These are phyloP conservation scores for Myotis myotis DNA, from an alignment of 2,797 vertebrate genomes.

Conservation along the genomic window DNA sequence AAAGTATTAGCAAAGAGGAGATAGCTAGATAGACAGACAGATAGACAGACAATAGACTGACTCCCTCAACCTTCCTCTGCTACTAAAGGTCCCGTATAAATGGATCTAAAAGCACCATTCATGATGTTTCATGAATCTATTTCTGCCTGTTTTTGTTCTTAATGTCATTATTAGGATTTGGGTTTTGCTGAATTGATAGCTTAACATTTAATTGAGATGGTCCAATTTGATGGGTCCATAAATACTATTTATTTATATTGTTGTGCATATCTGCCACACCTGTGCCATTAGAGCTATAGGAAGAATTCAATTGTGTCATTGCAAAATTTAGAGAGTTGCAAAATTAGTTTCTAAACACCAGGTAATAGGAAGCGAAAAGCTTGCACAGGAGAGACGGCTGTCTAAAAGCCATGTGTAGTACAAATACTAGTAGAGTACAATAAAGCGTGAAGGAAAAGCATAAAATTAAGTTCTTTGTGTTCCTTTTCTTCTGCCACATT, in stretches of 20 bases:
- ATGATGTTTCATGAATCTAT: neutral
- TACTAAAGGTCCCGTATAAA: neutral
- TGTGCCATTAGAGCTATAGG: neutral
- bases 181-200: neutral
- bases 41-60: neutral
- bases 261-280: neutral
- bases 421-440: neutral
- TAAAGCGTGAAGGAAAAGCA: neutral
- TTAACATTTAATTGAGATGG: neutral
- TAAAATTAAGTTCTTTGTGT: neutral
- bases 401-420: neutral
- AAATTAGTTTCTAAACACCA: constrained; percentile 25
- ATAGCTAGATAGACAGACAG: no score
- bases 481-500: neutral
- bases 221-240: neutral
- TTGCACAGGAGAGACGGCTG: neutral
- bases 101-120: neutral
- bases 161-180: neutral
- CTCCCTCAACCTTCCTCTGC: neutral
- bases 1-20: neutral
- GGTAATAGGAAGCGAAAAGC: neutral
- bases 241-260: neutral
- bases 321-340: neutral
- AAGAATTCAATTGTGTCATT: constrained; percentile 17
- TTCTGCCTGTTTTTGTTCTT: neutral